These are phyloP conservation scores for Cottus gobio DNA, from an alignment of 2,113 vertebrate species.

Conservation along the genomic window DNA sequence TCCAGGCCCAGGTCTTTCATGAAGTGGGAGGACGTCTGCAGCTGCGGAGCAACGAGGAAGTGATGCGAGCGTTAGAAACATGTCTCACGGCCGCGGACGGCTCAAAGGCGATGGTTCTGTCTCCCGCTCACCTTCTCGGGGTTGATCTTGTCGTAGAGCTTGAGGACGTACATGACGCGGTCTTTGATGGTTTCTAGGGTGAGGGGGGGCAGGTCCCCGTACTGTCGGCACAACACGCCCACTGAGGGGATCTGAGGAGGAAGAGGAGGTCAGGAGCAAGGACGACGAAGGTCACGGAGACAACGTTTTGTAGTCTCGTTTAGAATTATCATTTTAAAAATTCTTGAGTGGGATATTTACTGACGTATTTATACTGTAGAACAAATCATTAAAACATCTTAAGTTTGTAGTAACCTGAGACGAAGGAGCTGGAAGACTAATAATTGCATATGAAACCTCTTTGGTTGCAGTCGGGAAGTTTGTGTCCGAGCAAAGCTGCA, in stretches of 20 bases:
- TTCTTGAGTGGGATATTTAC: too few species aligned
- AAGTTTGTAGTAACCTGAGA: too few species aligned
- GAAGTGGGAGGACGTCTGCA: conserved; percentile 90
- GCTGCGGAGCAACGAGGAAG: conserved; percentile 76
- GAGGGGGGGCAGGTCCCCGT: conserved; percentile 88
- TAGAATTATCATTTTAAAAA: too few species aligned
- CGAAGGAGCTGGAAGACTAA: too few species aligned
- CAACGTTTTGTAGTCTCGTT: too few species aligned
- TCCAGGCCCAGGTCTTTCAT: conserved; percentile 98
- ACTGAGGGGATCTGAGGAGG: conserved; percentile 70
- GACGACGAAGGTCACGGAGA: background rate
- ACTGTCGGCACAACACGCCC: conserved; percentile 80
- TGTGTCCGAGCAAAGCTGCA: too few species aligned
- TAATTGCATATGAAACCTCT: too few species aligned
- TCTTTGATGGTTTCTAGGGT: conserved; percentile 89
- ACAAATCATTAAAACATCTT: background rate
- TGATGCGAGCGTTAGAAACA: background rate
- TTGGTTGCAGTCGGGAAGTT: background rate
- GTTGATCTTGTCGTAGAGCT: conserved; percentile 96
- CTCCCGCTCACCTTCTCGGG: conserved; percentile 87
- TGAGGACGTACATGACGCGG: conserved; percentile 94
- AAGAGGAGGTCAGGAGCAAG: background rate
- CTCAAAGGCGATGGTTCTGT: background rate
- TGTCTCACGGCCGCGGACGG: background rate
- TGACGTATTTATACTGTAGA: too few species aligned